Base-by-base conservation (phyloP, 2,113 vertebrate genomes). In the Noturus placidus region DNA sequence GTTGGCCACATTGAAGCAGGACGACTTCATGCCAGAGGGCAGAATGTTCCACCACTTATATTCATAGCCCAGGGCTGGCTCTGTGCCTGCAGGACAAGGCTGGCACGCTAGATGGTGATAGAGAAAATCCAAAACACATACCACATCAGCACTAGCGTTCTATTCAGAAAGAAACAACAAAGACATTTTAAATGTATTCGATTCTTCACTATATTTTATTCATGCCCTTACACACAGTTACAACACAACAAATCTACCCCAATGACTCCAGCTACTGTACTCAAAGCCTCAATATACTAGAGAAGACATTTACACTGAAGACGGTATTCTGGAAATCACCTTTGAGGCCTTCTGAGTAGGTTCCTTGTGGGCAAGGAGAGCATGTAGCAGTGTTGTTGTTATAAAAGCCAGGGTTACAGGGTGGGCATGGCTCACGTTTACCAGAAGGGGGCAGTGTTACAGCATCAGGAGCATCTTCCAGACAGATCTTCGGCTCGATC, bases 1-100 rank as follows among this genome's bases (percentile, higher is more conserved):
- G 93, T 99, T 99, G 85, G 96, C 97, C 1, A 99, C 97, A 38
- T 99, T 99, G 93, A 99, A 99, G 91, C 98, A 99, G 83, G 97
- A 98, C 0, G 98, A 98, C 94, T 98, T 99, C 97, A 99, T 99
- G 92, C 98, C 99, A 81, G 91, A 85, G 25, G 98, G 98, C 77
- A 99, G 95, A 65, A 97, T 91, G 79, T 99, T 99, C 98, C 98
- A 99, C 98, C 98, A 99, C 92, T 99, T 99, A 90, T 97, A 99
- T 89, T 99, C 97, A 88, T 97, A 97, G 0, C 96, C 98, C 57
- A 98, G 93, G 0, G 92, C 93, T 35, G 98, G 97, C 87, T 99
- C 98, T 0, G 97, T 99, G 78, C 98, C 98, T 38, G 98, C 97
- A 33, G 97, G 97, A 83, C 98, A 99, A 2, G 90, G 89, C 91